A percentile compares a stretch with the other conserved stretches of the same genome.
Evolutionary conservation across 2,797 vertebrate genomes (phyloP).

Genomic region (Notamacropus eugenii): DNA sequence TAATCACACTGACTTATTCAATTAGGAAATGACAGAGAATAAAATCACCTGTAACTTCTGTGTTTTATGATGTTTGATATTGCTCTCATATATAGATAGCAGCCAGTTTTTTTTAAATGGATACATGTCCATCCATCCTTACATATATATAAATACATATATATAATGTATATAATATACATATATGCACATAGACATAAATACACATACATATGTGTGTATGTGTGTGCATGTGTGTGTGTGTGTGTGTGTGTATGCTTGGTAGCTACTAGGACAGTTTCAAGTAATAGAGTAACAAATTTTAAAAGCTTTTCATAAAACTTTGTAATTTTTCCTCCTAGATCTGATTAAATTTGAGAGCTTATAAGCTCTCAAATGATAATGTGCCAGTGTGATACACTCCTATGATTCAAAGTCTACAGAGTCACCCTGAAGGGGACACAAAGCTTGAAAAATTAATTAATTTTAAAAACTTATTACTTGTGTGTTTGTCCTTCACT

Average conservation of each 20-base stretch:
- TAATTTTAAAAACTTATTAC: not conserved
- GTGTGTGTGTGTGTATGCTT: not conserved
- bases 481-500: too few species aligned
- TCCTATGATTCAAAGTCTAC: not conserved
- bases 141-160: too few species aligned
- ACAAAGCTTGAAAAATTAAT: not conserved
- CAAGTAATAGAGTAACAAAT: not conserved
- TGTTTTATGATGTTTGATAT: conserved; percentile 33
- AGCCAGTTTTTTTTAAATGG: not conserved
- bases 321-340: not conserved
- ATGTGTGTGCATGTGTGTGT: too few species aligned
- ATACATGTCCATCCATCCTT: not conserved
- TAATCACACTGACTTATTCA: conserved; percentile 62
- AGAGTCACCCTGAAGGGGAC: not conserved
- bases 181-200: too few species aligned
- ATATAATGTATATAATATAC: too few species aligned
- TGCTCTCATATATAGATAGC: not conserved
- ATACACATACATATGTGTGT: too few species aligned
- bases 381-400: not conserved
- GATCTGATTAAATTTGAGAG: not conserved
- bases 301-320: not conserved
- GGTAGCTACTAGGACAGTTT: not conserved
- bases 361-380: not conserved
- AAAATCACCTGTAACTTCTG: conserved; percentile 11
- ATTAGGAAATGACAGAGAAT: conserved; percentile 54